Conservation (phyloP, 2,888 invertebrate species). For the Iphiclides podalirius region DNA sequence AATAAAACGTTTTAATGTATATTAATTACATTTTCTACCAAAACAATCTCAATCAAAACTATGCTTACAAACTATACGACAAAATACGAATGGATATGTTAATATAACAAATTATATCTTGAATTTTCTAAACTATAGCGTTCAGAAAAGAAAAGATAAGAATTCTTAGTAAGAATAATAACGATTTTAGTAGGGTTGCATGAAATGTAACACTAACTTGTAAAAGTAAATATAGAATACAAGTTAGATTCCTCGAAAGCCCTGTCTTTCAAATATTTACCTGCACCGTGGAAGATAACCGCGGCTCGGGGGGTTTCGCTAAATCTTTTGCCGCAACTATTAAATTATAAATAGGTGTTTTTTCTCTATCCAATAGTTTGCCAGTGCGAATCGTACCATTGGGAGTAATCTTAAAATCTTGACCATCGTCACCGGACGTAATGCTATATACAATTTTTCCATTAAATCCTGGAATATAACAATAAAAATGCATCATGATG, state of each 20-base stretch:
- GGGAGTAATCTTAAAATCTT: conserved; percentile 88
- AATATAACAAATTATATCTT: too few species aligned
- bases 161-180: conserved; percentile 27
- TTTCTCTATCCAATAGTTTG: conserved; percentile 90
- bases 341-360: conserved; percentile 88
- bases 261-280: conserved; percentile 53
- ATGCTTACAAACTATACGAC: too few species aligned
- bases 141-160: conserved; percentile 15
- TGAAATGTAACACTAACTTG: conserved; percentile 51
- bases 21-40: too few species aligned
- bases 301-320: conserved; percentile 85
- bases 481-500: background rate
- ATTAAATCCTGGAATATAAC: conserved; percentile 85
- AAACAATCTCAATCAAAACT: too few species aligned
- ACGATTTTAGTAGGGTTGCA: conserved; percentile 37
- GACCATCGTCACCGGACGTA: conserved; percentile 88
- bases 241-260: conserved; percentile 3
- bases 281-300: conserved; percentile 92
- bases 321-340: conserved; percentile 92
- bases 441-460: conserved; percentile 91
- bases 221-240: conserved; percentile 43
- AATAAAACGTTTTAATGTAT: too few species aligned
- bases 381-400: conserved; percentile 93
- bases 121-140: too few species aligned
- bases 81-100: too few species aligned